Evolutionary conservation across 2,888 invertebrate genomes (phyloP).

Genomic region (Linnaemya vulpina): DNA sequence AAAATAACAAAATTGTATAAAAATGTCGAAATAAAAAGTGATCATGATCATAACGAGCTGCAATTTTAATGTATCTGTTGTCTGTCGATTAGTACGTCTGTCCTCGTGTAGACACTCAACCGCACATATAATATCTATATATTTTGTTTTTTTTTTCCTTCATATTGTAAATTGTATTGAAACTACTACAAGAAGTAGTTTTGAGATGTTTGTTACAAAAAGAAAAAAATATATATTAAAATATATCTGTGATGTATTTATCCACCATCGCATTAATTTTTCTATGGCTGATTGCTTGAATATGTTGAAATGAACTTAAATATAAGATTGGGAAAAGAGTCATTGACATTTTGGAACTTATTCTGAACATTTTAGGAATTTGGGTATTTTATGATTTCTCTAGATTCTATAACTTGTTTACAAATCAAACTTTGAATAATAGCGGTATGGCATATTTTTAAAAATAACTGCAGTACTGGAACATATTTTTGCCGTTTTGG

Average conservation of each 20-base stretch:
- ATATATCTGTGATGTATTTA: conserved; percentile 14
- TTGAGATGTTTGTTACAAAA: background rate
- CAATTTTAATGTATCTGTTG: conserved; percentile 6
- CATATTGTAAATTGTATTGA: conserved; percentile 31
- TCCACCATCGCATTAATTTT: background rate
- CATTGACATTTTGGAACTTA: background rate
- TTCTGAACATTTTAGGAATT: no score
- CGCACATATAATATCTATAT: background rate
- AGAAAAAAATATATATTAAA: background rate
- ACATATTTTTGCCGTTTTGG: no score
- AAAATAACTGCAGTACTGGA: no score
- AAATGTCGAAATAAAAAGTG: conserved; percentile 31
- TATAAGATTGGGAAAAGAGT: background rate
- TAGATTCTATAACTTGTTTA: no score
- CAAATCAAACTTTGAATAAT: no score
- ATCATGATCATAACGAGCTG: conserved; percentile 52
- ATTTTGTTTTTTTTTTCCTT: background rate
- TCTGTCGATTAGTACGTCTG: background rate
- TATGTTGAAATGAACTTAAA: conserved; percentile 25
- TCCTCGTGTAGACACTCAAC: background rate
- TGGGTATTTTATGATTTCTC: no score
- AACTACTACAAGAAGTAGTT: conserved; percentile 15
- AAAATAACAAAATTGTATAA: conserved; percentile 29
- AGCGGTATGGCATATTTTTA: no score
- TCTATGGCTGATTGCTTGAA: conserved; percentile 26